Evolutionary conservation across 2,113 vertebrate genomes (phyloP).

Genomic region (Megaleporinus macrocephalus): DNA sequence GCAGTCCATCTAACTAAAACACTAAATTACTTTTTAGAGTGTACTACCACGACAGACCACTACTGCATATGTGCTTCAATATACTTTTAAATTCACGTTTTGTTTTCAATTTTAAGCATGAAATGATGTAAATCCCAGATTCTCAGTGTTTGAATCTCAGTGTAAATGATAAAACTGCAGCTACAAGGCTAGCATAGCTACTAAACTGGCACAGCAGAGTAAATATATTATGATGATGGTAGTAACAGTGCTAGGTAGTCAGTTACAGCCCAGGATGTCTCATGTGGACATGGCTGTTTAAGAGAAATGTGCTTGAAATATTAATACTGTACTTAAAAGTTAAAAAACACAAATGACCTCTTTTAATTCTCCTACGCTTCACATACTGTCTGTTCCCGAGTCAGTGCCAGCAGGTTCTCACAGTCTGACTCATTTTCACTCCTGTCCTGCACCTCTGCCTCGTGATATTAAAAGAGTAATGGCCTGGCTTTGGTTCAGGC

Average conservation of each 20-base stretch:
- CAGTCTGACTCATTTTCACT: background rate
- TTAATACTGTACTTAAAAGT: conserved; percentile 44
- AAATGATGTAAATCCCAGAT: too few relatives aligned
- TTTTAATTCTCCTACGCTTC: conserved; percentile 6
- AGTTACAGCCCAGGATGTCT: conserved; percentile 21
- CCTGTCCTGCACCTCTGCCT: conserved; percentile 18
- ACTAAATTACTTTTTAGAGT: too few relatives aligned
- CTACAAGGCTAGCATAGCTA: too few relatives aligned
- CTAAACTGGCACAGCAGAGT: too few relatives aligned
- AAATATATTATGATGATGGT: conserved; percentile 10
- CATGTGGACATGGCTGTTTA: conserved; percentile 30
- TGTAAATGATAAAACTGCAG: too few relatives aligned
- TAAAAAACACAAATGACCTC: conserved; percentile 27
- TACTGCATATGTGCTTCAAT: too few relatives aligned
- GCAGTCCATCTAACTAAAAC: too few relatives aligned
- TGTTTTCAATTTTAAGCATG: too few relatives aligned
- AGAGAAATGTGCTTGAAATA: conserved; percentile 39
- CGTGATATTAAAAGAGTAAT: conserved; percentile 25
- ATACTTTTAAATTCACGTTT: too few relatives aligned
- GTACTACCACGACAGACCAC: too few relatives aligned
- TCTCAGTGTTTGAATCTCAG: too few relatives aligned
- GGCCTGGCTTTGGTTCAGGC: conserved; percentile 41
- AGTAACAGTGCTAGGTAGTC: background rate
- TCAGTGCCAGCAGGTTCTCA: background rate
- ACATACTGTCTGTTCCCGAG: conserved; percentile 21